Base-by-base conservation (phyloP, 2,888 invertebrate species). In the Chrysomela aeneicollis region DNA sequence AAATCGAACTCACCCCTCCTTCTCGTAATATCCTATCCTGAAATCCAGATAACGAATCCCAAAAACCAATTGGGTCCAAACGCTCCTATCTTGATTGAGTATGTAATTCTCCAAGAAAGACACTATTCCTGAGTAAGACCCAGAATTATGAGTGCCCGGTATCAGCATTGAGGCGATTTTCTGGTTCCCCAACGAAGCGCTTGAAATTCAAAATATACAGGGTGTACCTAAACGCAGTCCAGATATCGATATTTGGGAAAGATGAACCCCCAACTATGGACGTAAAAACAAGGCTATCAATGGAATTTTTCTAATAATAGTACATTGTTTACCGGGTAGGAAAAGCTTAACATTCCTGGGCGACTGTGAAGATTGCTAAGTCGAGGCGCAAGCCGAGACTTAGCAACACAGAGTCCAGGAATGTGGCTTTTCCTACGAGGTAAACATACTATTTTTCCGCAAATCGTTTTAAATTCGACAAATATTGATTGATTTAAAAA, bases 11-110 rank as follows among this genome's bases (percentile, higher is more conserved):
- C 70, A 78, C 78, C 75, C 77, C 49, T 76, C 75, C 22, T 72
- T 66, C 21, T 75, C 77, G 71, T 88, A 91, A 82, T 88, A 92
- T 67, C 92, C 93, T 69, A 94, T 87, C 73, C 93, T 87, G 60
- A 94, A 86, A 81, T 94, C 94, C 55, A 94, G 84, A 82, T 92
- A 94, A 77, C 94, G 86, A 75, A 93, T 90, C 59, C 94, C 94
- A 78, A 92, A 90, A 0, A 92, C 90, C n/a, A 95, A 85, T 77
- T 95, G 94, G 0, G 89, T 88, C 91, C 93, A 94, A 55, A 94
- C 86, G 75, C 89, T 89, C 64, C 92, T 87, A 79, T 94, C 93
- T 80, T 94, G 94, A 47, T 89, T 88, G 58, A 86, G 76, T 30
- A 86, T 77, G 70, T 85, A 86, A 53, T 80, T 78, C 64, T 80